Conservation (phyloP, 1,140 invertebrate species). For the Adoxophyes honmai region DNA sequence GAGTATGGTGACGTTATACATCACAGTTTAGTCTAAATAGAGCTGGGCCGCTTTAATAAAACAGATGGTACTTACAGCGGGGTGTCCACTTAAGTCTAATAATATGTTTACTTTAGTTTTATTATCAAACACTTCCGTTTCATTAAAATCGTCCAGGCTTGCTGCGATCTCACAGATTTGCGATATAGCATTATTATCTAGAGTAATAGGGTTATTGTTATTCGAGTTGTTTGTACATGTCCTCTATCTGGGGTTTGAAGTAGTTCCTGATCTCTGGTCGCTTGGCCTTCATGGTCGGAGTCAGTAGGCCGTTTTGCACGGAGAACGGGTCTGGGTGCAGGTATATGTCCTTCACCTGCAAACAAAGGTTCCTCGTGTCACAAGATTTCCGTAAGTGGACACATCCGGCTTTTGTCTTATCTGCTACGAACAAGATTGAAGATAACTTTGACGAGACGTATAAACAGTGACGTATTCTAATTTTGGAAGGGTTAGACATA, state of each 20-base stretch:
- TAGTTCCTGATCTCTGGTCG: slow-evolving; percentile 92
- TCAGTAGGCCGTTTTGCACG: slow-evolving; percentile 96
- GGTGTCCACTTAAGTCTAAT: not conserved
- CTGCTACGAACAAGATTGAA: not conserved
- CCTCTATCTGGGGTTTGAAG: slow-evolving; percentile 93
- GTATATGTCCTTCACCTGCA: slow-evolving; percentile 96
- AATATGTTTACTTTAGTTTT: not conserved
- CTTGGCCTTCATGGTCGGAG: slow-evolving; percentile 97
- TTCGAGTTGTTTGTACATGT: slow-evolving; percentile 86
- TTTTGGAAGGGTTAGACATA: no score
- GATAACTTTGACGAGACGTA: not conserved
- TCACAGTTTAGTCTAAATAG: slow-evolving; percentile 10
- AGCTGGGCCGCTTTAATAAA: slow-evolving; percentile 6
- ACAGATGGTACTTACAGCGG: not conserved
- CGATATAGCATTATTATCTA: slow-evolving; percentile 7
- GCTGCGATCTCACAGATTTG: slow-evolving; percentile 14
- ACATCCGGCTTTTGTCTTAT: no score
- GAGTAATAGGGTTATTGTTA: slow-evolving; percentile 31
- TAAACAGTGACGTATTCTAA: no score
- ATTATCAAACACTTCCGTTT: slow-evolving; percentile 4
- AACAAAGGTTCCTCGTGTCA: slow-evolving; percentile 23
- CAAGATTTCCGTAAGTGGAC: no score
- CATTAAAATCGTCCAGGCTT: not conserved
- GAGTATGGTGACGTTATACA: slow-evolving; percentile 9
- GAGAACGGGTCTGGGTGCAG: slow-evolving; percentile 96